These are phyloP conservation scores for Cephus nigrinus DNA, from an alignment of 2,888 invertebrate genomes.

Conservation along the genomic window DNA sequence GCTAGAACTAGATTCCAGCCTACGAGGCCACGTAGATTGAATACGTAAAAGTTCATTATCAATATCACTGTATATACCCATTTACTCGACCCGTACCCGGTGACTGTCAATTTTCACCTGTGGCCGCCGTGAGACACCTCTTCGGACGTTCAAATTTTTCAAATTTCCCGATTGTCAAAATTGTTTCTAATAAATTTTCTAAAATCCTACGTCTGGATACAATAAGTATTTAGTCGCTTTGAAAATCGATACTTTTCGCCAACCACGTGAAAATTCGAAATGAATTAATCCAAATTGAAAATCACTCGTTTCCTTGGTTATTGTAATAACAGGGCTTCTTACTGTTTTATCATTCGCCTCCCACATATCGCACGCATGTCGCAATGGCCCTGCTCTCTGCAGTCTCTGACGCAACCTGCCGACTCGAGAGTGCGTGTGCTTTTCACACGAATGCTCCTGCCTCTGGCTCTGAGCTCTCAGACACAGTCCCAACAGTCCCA, in stretches of 20 bases:
- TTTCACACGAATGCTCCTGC: neutral
- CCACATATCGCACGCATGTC: neutral
- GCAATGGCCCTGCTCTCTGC: neutral
- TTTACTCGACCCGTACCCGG: neutral
- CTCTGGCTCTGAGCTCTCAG: neutral
- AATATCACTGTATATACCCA: neutral
- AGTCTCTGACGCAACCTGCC: neutral
- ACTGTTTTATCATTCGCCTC: neutral
- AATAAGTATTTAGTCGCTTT: neutral
- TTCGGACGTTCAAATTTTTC: neutral
- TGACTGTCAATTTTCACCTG: neutral
- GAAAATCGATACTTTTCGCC: neutral
- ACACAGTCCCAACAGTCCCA: no score
- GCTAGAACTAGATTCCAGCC: neutral
- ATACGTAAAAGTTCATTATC: neutral
- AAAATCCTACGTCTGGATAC: neutral
- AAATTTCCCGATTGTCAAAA: neutral
- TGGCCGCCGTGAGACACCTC: neutral
- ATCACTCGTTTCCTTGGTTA: neutral
- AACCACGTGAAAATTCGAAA: neutral
- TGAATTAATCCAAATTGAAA: neutral
- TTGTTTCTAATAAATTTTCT: neutral
- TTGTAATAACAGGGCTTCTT: neutral
- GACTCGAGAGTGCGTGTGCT: neutral
- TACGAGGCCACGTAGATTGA: neutral